These are phyloP conservation scores for Sceloporus tristichus DNA, from an alignment of 2,113 vertebrate genomes.

Conservation along the genomic window DNA sequence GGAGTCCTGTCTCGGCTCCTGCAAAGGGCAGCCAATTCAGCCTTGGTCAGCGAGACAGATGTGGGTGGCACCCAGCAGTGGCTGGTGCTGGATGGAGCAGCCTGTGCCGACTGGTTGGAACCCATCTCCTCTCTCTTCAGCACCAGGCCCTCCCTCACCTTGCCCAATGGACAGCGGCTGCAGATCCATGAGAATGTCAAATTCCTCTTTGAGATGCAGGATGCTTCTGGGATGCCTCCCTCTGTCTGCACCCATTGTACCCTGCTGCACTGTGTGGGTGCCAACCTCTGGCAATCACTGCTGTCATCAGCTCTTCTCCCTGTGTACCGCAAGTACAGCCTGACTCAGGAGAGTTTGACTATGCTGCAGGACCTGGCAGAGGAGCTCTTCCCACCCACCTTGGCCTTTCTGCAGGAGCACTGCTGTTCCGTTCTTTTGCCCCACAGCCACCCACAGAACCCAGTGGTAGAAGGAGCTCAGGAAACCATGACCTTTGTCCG, in stretches of 20 bases:
- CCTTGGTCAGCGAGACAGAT: background rate
- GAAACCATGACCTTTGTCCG: conserved; percentile 82
- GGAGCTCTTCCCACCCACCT: conserved; percentile 77
- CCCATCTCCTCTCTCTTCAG: conserved; percentile 77
- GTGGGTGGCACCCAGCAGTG: conserved; percentile 69
- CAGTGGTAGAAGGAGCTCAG: conserved; percentile 69
- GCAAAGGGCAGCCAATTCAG: background rate
- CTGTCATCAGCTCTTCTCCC: conserved; percentile 77
- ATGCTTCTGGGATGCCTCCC: conserved; percentile 77
- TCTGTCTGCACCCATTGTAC: conserved; percentile 76
- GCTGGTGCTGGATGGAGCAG: conserved; percentile 86
- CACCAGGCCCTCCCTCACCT: conserved; percentile 67
- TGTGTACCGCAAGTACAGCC: conserved; percentile 67
- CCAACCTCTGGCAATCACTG: conserved; percentile 80
- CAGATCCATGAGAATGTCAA: conserved; percentile 65
- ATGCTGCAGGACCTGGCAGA: conserved; percentile 79
- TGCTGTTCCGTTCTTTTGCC: conserved; percentile 69
- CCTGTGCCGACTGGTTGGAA: conserved; percentile 81
- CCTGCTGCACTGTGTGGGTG: conserved; percentile 79
- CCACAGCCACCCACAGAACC: conserved; percentile 48
- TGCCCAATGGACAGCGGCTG: conserved; percentile 81
- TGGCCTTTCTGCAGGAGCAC: conserved; percentile 71
- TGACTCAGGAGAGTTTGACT: conserved; percentile 68
- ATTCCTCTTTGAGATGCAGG: conserved; percentile 82
- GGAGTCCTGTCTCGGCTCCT: conserved; percentile 70